These are phyloP conservation scores for Pelmatolapia mariae DNA, from an alignment of 2,113 vertebrate species.

Conservation along the genomic window DNA sequence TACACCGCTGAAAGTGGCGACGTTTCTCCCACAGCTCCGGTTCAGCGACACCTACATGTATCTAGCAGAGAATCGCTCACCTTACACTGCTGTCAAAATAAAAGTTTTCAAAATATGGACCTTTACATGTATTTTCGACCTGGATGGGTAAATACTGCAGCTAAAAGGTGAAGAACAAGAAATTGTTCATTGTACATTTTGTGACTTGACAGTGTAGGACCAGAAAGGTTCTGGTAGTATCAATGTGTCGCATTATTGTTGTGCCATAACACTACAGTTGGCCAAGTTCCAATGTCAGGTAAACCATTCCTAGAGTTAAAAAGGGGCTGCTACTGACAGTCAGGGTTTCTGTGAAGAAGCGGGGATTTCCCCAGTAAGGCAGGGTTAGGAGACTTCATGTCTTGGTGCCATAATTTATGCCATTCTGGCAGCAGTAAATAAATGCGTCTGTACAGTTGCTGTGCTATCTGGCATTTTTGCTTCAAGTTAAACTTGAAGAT, in stretches of 20 bases:
- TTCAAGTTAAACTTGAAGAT: neutral
- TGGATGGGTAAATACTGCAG: neutral
- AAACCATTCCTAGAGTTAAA: neutral
- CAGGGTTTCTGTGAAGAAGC: neutral
- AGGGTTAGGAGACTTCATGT: neutral
- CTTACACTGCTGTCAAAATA: neutral
- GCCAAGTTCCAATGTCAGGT: neutral
- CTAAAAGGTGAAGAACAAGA: neutral
- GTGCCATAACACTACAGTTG: neutral
- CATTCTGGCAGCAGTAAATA: neutral
- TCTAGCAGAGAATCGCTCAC: no score
- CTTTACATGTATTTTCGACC: neutral
- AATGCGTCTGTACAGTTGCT: neutral
- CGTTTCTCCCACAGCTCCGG: no score
- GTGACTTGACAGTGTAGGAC: neutral
- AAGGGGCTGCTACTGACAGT: neutral
- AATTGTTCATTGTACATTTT: neutral
- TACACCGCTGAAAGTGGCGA: no score
- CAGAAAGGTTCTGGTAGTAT: neutral
- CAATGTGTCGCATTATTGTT: neutral
- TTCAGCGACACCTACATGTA: no score
- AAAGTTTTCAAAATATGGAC: neutral
- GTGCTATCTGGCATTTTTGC: neutral
- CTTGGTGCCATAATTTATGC: neutral
- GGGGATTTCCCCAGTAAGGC: neutral